These are phyloP conservation scores for Isichthys henryi DNA, from an alignment of 2,113 vertebrate species.

Conservation along the genomic window DNA sequence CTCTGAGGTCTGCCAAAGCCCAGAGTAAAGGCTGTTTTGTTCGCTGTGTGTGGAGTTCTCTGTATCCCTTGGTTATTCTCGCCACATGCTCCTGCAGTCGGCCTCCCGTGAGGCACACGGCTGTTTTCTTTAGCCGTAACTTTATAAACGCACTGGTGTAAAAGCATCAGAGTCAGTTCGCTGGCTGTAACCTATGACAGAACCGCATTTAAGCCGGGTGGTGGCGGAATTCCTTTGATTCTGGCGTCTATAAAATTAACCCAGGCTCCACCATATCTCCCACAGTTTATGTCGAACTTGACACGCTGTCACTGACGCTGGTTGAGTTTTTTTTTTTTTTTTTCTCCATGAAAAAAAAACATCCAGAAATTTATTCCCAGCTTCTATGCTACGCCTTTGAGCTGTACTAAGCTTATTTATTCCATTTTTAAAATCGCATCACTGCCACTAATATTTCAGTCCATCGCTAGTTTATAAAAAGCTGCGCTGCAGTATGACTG, in stretches of 20 bases:
- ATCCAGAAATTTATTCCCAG: background rate
- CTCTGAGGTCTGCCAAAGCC: slow-evolving; percentile 48
- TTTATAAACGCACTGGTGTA: background rate
- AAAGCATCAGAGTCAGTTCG: slow-evolving; percentile 18
- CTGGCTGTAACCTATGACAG: slow-evolving; percentile 38
- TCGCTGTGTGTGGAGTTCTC: slow-evolving; percentile 7
- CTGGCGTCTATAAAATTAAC: background rate
- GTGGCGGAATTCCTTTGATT: slow-evolving; percentile 43
- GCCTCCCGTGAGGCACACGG: slow-evolving; percentile 39
- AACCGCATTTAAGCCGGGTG: slow-evolving; percentile 36
- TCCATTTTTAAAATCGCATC: background rate
- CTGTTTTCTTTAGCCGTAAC: slow-evolving; percentile 46
- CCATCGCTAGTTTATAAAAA: background rate
- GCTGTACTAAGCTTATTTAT: background rate
- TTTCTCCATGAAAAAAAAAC: background rate
- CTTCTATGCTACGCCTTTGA: background rate
- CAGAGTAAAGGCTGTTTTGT: slow-evolving; percentile 39
- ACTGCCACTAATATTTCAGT: background rate
- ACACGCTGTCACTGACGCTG: background rate
- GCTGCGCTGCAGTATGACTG: background rate
- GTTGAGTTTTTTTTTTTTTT: background rate
- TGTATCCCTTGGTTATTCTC: slow-evolving; percentile 26
- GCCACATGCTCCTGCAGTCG: slow-evolving; percentile 37
- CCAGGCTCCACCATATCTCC: background rate
- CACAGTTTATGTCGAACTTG: slow-evolving; percentile 27